Conservation (phyloP, 2,888 invertebrate genomes). For the Sinodicranocentrus sp. region DNA sequence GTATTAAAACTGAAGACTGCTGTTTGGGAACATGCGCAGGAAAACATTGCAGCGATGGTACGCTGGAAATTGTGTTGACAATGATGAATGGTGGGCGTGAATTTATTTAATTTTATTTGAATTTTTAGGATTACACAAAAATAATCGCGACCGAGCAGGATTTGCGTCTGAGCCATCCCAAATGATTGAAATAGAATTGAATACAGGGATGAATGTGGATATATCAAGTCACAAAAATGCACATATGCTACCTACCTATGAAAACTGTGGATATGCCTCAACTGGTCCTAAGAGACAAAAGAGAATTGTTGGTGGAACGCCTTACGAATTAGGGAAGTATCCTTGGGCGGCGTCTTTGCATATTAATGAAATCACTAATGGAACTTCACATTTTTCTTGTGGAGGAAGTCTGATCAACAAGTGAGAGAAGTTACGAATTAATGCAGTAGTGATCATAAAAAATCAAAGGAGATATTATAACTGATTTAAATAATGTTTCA, state of each 20-base stretch:
- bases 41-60: constrained; percentile 9
- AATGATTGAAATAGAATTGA: constrained; percentile 39
- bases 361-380: not conserved
- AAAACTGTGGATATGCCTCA: constrained; percentile 56
- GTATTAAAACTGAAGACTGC: constrained; percentile 30
- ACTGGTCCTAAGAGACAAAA: constrained; percentile 35
- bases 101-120: too few species aligned
- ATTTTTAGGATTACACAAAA: constrained; percentile 11
- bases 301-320: constrained; percentile 69
- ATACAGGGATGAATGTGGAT: constrained; percentile 40
- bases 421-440: not conserved
- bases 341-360: constrained; percentile 55
- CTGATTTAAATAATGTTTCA: too few species aligned
- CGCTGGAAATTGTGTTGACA: not conserved
- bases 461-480: too few species aligned
- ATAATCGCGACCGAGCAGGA: not conserved
- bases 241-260: constrained; percentile 33
- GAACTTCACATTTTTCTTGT: constrained; percentile 36
- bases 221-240: constrained; percentile 55
- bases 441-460: not conserved
- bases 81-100: not conserved
- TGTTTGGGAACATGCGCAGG: not conserved
- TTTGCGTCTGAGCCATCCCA: not conserved
- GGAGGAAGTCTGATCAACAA: constrained; percentile 54
- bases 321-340: constrained; percentile 62